Conservation (phyloP, 2,113 vertebrate genomes). For the Okapia johnstoni region DNA sequence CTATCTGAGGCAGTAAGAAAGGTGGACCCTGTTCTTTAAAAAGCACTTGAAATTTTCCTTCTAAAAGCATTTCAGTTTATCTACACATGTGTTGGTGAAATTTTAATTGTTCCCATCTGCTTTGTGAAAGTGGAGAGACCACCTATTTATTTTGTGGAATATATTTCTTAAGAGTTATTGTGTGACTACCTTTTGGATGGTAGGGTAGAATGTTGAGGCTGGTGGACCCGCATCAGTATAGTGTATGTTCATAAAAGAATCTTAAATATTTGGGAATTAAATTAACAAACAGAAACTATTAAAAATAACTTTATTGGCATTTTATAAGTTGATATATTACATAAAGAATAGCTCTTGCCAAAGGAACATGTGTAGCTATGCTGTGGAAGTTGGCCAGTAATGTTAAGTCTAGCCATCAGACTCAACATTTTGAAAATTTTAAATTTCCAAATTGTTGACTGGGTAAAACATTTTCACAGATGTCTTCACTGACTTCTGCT, state of each 20-base stretch:
- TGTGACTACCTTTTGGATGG: not conserved
- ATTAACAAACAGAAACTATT: not conserved
- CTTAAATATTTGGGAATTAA: not conserved
- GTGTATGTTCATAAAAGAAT: not conserved
- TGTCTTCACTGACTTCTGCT: not conserved
- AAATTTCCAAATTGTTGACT: not conserved
- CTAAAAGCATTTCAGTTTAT: not conserved
- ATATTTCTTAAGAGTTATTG: not conserved
- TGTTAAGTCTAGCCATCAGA: not conserved
- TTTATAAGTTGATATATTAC: not conserved
- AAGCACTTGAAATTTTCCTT: constrained; percentile 4
- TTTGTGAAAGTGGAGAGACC: not conserved
- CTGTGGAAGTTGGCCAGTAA: not conserved
- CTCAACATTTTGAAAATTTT: not conserved
- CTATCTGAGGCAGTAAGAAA: not conserved
- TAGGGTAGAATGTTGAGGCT: too few relatives aligned
- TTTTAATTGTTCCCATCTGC: not conserved
- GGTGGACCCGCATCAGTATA: not conserved
- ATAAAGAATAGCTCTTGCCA: not conserved
- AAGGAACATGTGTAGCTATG: not conserved
- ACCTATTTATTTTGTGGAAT: not conserved
- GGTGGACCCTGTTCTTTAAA: not conserved
- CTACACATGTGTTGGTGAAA: not conserved
- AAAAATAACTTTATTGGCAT: not conserved
- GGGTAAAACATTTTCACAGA: not conserved